Evolutionary conservation across 1,140 invertebrate species (phyloP).

Genomic region (Drosophila pseudoobscura): DNA sequence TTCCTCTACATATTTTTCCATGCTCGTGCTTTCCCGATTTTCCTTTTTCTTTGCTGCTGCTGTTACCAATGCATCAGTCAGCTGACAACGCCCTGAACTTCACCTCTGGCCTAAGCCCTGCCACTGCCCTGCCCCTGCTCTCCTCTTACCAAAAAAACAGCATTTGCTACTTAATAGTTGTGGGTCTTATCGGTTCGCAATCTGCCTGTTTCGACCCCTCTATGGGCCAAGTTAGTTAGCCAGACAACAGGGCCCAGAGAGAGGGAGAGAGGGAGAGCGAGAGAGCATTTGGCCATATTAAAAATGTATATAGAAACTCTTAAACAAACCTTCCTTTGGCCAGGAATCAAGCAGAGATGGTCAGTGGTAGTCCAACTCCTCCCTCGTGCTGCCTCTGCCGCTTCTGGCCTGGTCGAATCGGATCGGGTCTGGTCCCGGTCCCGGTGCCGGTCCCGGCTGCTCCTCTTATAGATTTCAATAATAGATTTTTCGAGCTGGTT

Average conservation of each 20-base stretch:
- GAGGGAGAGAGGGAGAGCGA: not conserved
- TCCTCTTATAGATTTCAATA: conserved; percentile 83
- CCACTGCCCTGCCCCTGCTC: not conserved
- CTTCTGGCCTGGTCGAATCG: conserved; percentile 38
- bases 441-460: conserved; percentile 22
- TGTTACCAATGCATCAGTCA: conserved; percentile 46
- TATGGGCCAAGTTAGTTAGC: conserved; percentile 76
- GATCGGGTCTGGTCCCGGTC: not conserved
- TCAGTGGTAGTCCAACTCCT: conserved; percentile 30
- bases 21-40: conserved; percentile 56
- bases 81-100: conserved; percentile 59
- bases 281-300: conserved; percentile 51
- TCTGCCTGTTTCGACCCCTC: conserved; percentile 66
- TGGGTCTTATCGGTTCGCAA: conserved; percentile 55
- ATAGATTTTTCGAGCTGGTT: conserved; percentile 82
- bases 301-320: conserved; percentile 82
- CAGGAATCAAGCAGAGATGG: conserved; percentile 50
- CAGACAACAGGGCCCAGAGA: not conserved
- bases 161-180: conserved; percentile 79
- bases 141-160: conserved; percentile 43
- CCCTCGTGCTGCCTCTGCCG: conserved; percentile 23
- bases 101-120: conserved; percentile 18
- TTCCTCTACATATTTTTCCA: conserved; percentile 61
- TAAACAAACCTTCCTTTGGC: conserved; percentile 64
- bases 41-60: conserved; percentile 7